Percentiles rank a stretch among this genome's conserved stretches.
phyloP scores from a whole-genome alignment of 2,113 vertebrate species.

The Lepus timidus region DNA sequence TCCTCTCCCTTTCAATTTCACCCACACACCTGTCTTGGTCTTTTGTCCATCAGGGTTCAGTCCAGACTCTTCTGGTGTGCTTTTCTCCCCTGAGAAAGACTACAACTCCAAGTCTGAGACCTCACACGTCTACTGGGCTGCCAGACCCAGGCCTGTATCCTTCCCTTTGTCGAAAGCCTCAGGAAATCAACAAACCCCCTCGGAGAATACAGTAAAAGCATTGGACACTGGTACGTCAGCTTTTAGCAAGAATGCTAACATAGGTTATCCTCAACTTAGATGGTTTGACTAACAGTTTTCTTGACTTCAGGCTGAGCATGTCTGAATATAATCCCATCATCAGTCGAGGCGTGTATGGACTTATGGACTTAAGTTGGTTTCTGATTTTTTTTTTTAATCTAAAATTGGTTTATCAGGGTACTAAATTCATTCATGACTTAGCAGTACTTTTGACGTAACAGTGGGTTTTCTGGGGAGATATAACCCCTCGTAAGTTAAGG shows the following conservation, averaged over 20 bases:
- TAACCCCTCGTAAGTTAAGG: background rate
- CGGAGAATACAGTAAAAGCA: background rate
- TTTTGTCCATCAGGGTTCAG: background rate
- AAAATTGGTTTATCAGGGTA: background rate
- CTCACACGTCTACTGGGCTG: background rate
- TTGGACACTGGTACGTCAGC: constrained; percentile 18
- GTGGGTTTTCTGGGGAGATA: background rate
- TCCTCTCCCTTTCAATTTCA: background rate
- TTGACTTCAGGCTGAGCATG: background rate
- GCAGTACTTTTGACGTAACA: background rate
- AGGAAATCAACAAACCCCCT: background rate
- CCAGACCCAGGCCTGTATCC: background rate
- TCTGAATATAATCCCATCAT: background rate
- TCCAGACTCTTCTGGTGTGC: background rate
- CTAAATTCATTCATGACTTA: background rate
- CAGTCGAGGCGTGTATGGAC: background rate
- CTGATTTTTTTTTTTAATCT: background rate
- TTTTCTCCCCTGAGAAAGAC: constrained; percentile 30
- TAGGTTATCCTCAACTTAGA: background rate
- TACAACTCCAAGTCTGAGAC: background rate
- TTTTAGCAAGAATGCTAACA: background rate
- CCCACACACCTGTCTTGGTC: background rate
- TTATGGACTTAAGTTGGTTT: background rate
- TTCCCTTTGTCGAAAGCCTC: constrained; percentile 28
- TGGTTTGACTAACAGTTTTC: background rate